Conservation (phyloP, 2,888 invertebrate species). For the Lasioglossum zephyrum region DNA sequence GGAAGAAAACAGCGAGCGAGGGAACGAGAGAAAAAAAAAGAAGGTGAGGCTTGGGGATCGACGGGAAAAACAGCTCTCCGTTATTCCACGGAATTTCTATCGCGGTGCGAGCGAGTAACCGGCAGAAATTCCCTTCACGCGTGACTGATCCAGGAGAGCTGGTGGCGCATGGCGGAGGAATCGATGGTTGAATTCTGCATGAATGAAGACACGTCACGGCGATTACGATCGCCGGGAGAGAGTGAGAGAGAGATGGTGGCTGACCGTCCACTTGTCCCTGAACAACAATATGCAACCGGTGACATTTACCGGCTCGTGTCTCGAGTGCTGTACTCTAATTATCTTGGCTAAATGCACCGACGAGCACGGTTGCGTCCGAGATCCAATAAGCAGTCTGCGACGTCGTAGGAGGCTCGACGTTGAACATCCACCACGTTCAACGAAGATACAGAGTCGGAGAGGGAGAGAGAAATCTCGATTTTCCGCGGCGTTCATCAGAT, state of each 20-base stretch:
- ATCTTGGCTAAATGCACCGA: conserved; percentile 56
- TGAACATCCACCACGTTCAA: not conserved
- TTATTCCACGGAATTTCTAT: conserved; percentile 42
- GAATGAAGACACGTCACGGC: conserved; percentile 59
- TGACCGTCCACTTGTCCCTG: conserved; percentile 42
- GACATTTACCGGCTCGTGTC: conserved; percentile 60
- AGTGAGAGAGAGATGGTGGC: not conserved
- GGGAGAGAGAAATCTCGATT: conserved; percentile 33
- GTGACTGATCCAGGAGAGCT: conserved; percentile 55
- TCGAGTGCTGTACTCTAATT: conserved; percentile 63
- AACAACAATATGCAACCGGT: conserved; percentile 58
- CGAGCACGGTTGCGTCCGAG: conserved; percentile 5
- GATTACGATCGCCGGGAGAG: conserved; percentile 45
- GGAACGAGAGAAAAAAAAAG: not conserved
- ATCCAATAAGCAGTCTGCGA: conserved; percentile 38
- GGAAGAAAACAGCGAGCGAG: not conserved
- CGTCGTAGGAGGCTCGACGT: not conserved
- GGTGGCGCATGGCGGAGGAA: conserved; percentile 7
- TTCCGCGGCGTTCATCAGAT: conserved; percentile 51
- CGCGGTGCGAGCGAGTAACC: conserved; percentile 24
- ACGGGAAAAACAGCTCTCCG: conserved; percentile 16
- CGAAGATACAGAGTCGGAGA: conserved; percentile 22
- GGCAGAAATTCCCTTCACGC: conserved; percentile 55
- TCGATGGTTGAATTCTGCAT: conserved; percentile 59
- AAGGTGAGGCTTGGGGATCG: not conserved